phyloP scores from a whole-genome alignment of 2,888 invertebrate genomes.

The Macrosoma leucophasiata region DNA sequence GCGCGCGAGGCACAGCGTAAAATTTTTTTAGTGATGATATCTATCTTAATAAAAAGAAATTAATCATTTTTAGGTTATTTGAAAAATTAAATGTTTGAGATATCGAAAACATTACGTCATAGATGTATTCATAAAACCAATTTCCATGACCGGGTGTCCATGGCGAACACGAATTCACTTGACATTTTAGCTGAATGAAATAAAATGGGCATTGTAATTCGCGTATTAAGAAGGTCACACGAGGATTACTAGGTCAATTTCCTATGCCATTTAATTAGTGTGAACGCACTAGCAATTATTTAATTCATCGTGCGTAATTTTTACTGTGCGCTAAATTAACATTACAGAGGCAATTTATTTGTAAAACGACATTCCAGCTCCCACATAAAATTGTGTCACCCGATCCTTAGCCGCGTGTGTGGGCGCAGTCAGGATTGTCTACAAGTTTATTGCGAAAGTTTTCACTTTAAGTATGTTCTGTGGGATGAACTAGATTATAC shows the following conservation, averaged over 20 bases:
- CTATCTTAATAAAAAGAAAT: no score
- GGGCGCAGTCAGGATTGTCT: constrained; percentile 24
- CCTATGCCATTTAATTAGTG: constrained; percentile 8
- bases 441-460: constrained; percentile 35
- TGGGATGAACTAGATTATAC: constrained; percentile 9
- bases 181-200: no score
- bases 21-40: no score
- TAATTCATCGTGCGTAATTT: constrained; percentile 24
- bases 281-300: constrained; percentile 18
- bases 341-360: constrained; percentile 22
- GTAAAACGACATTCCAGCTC: no score
- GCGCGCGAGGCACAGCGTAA: no score
- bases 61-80: no score
- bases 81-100: no score
- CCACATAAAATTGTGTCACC: constrained; percentile 26
- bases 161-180: no score
- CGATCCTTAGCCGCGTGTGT: constrained; percentile 19
- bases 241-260: constrained; percentile 4
- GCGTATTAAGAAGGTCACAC: not conserved
- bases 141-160: no score
- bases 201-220: constrained; percentile 8
- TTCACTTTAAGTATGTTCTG: constrained; percentile 13
- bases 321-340: constrained; percentile 26
- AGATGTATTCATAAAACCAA: no score
- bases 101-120: no score